A percentile compares a stretch with the other conserved stretches of the same genome.
Conservation (phyloP, 2,113 vertebrate species). For the Ctenomys sociabilis region DNA sequence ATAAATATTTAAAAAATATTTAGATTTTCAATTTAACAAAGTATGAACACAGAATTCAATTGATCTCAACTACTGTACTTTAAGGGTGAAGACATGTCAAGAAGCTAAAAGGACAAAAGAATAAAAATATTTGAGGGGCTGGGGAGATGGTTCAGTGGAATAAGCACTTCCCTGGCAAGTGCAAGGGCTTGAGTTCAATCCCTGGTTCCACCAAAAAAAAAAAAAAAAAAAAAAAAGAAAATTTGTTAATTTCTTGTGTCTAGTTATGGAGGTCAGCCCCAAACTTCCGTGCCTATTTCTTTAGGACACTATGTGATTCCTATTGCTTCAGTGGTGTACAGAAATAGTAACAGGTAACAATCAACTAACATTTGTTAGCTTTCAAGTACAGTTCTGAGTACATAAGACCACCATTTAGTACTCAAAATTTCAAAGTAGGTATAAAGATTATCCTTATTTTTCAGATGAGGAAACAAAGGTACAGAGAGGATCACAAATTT, state of each 20-base stretch:
- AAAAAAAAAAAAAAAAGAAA: no score
- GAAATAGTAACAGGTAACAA: neutral
- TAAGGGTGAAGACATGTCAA: neutral
- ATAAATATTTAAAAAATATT: conserved; percentile 53
- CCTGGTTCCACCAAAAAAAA: no score
- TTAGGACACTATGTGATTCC: neutral
- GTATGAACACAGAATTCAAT: conserved; percentile 15
- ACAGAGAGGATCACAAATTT: conserved; percentile 31
- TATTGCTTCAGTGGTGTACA: neutral
- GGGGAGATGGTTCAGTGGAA: no score
- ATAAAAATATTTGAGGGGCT: conserved; percentile 2
- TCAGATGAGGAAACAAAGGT: conserved; percentile 48
- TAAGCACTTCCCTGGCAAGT: no score
- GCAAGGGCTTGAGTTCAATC: no score
- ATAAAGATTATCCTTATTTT: conserved; percentile 34
- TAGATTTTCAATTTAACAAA: conserved; percentile 50
- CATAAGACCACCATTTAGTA: neutral
- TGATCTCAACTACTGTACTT: neutral
- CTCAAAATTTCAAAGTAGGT: conserved; percentile 18
- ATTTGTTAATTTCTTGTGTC: neutral
- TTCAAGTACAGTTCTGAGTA: neutral
- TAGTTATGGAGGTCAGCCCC: neutral
- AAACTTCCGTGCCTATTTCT: conserved; percentile 27
- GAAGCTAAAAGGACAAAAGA: conserved; percentile 28
- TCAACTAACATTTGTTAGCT: conserved; percentile 1